Base-by-base conservation (phyloP, 2,113 vertebrate genomes). In the Falcunculus frontatus region DNA sequence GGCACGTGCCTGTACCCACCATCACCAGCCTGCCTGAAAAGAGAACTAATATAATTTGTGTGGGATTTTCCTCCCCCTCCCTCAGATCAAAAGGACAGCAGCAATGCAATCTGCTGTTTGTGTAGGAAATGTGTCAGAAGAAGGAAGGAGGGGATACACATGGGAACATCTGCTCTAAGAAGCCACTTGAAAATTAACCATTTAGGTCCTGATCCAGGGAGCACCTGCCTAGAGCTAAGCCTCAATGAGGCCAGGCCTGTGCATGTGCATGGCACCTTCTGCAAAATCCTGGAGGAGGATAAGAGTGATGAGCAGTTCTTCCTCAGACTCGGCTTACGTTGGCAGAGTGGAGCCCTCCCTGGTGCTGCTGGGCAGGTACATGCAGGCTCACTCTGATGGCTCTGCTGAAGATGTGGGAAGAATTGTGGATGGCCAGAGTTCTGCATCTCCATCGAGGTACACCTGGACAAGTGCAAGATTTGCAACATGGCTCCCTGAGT, bases 71-170 rank as follows among this genome's bases (percentile, higher is more conserved):
- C 95, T 96, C 94, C 94, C 95, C 95, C 96, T 94, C 94, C 92
- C 4, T 1, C 89, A 91, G 96, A 96, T 96, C 96, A 96, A 97
- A 96, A 97, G 96, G 95, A 96, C 95, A 95, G 93, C 96, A 96
- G 96, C 96, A 94, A 96, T 79, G 96, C 94, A 96, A 95, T 96
- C 96, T 97, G 96, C 96, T 97, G 96, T 94, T 95, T 96, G 95
- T 96, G 95, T 96, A 97, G 96, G 93, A 97, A 97, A 96, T 96
- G 96, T 97, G 96, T 97, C 96, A 96, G 92, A 93, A 96, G 88
- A 95, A 90, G 96, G 95, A 97, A 96, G 93, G 96, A 97, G 95
- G 94, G 95, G 89, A 95, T 92, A 92, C 95, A 95, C 92, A 95
- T 95, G 94, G 91, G 96, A 96, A 95, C 94, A 96, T 96, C 95